These are phyloP conservation scores for Parambassis ranga DNA, from an alignment of 2,797 vertebrate species.

Conservation along the genomic window DNA sequence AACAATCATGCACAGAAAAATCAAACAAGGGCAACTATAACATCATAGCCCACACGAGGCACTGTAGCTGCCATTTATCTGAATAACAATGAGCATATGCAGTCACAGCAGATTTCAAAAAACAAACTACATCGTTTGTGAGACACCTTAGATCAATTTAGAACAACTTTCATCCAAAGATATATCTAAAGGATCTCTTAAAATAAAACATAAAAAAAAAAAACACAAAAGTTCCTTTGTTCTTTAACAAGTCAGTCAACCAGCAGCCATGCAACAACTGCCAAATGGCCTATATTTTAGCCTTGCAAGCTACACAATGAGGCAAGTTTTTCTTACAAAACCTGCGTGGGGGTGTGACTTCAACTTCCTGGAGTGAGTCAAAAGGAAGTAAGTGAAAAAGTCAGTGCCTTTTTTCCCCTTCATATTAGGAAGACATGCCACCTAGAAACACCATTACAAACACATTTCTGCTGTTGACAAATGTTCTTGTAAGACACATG, in stretches of 20 bases:
- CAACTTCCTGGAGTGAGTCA: constrained; percentile 50
- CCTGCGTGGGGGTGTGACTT: constrained; percentile 12
- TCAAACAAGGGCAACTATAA: constrained; percentile 6
- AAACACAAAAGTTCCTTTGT: background rate
- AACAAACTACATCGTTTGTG: background rate
- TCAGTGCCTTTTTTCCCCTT: background rate
- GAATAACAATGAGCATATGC: background rate
- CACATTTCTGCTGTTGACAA: background rate
- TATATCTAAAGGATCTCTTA: background rate
- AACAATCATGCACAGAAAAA: constrained; percentile 25
- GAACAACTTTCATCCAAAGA: background rate
- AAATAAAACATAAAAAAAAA: background rate
- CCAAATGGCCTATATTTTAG: background rate
- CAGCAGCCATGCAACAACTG: background rate
- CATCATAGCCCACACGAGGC: background rate
- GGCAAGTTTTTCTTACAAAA: constrained; percentile 36
- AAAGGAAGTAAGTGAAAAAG: constrained; percentile 21
- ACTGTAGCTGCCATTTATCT: background rate
- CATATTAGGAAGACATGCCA: background rate
- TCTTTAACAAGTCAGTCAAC: background rate
- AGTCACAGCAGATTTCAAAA: constrained; percentile 4
- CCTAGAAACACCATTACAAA: background rate
- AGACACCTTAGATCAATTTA: constrained; percentile 5
- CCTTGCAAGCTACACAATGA: background rate
- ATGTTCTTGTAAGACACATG: background rate